Base-by-base conservation (phyloP, 1,140 invertebrate genomes). In the Stegodyphus mimosarum region DNA sequence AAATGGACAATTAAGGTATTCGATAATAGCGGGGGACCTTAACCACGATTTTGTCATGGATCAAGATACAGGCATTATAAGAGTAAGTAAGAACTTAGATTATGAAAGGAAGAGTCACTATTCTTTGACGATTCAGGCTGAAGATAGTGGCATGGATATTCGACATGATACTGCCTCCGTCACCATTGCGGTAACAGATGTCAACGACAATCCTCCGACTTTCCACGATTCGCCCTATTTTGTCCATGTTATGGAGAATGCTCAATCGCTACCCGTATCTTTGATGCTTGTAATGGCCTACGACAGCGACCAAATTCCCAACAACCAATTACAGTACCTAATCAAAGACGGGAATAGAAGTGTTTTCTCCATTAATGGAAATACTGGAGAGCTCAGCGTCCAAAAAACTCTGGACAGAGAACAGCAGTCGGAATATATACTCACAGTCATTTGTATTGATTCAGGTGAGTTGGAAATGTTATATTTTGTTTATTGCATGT, bases 141-240 rank as follows among this genome's bases (percentile, higher is more conserved):
- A 98, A 90, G 95, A 95, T 2, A 92, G 93, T 72, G 92, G 87
- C 53, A 94, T 87, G 87, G 89, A 89, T 64, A 87, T 88, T 3
- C 92, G 93, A 79, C 93, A 92, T 86, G 95, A 96, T 89, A 94
- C 93, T 6, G 95, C 95, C 13, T 90, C 90, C 51, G 91, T 94
- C n/a, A 88, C 90, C 53, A 92, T 94, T 55, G 89, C 88, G 7
- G 93, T 99, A 6, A 93, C 94, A 49, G 97, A 99, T 91, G 95
- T 99, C 87, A 99, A 99, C 90, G 98, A 99, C 91, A 97, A 97
- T 89, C 93, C 95, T 7, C 97, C 97, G 2, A 94, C 95, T 1
- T 99, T 99, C 89, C 90, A 96, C 60, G 94, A 96, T 90, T 97
- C 96, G 0, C 96, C 96, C 0, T 98, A 98, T 90, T 90, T 96